A percentile compares a stretch with the other conserved stretches of the same genome.
Evolutionary conservation across 2,888 invertebrate genomes (phyloP).

Genomic region (Drosophila sordidula): DNA sequence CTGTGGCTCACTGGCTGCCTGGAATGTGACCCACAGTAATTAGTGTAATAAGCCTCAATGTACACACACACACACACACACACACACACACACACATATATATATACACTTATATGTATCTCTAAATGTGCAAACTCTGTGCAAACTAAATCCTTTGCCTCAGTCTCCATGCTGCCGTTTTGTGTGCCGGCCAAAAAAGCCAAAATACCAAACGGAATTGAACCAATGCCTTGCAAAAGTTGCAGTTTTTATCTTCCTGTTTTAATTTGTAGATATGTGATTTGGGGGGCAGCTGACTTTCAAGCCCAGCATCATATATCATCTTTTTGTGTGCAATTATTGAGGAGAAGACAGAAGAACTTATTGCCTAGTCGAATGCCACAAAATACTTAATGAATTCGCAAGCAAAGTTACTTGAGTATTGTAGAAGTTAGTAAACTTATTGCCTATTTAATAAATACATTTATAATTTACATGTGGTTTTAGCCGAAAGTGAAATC

Average conservation of each 20-base stretch:
- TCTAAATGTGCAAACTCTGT: neutral
- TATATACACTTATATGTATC: too few relatives aligned
- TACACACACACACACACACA: conserved; percentile 29
- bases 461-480: neutral
- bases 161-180: conserved; percentile 51
- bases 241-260: conserved; percentile 2
- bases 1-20: conserved; percentile 18
- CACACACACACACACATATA: conserved; percentile 3
- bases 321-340: conserved; percentile 31
- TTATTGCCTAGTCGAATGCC: conserved; percentile 10
- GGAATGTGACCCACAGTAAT: conserved; percentile 66
- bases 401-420: neutral
- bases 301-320: conserved; percentile 30
- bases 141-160: conserved; percentile 46
- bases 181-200: conserved; percentile 44
- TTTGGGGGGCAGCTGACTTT: conserved; percentile 25
- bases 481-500: neutral
- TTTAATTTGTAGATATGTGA: conserved; percentile 20
- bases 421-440: too few relatives aligned
- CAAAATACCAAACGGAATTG: conserved; percentile 49
- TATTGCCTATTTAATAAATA: too few relatives aligned
- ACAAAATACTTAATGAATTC: conserved; percentile 4
- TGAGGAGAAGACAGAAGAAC: neutral
- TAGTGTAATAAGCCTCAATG: conserved; percentile 78
- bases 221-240: conserved; percentile 32